Percentiles rank a stretch among this genome's conserved stretches.
Conservation (phyloP, 2,113 vertebrate genomes). For the Dicentrarchus labrax region DNA sequence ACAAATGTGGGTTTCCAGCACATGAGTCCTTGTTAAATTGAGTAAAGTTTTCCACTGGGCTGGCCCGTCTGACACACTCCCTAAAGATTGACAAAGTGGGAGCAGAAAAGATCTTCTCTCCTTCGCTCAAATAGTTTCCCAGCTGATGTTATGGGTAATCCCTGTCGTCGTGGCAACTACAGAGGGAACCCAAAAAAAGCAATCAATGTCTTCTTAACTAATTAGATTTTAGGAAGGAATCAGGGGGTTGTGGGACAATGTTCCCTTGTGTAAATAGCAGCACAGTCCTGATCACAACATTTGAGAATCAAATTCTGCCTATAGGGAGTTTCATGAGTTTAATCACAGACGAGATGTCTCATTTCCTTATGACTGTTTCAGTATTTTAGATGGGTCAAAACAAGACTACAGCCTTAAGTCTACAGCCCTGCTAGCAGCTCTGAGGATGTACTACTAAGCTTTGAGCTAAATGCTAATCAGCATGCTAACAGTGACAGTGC, state of each 20-base stretch:
- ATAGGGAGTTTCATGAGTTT: neutral
- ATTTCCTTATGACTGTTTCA: neutral
- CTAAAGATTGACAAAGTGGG: slow-evolving; percentile 44
- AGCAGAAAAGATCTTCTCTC: slow-evolving; percentile 43
- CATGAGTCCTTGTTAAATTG: slow-evolving; percentile 42
- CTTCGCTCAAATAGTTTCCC: slow-evolving; percentile 52
- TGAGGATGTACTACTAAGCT: neutral
- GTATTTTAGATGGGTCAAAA: neutral
- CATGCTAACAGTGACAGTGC: neutral
- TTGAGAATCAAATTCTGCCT: neutral
- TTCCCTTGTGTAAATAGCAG: neutral
- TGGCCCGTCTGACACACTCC: slow-evolving; percentile 63
- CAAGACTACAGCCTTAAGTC: neutral
- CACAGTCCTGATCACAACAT: neutral
- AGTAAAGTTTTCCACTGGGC: slow-evolving; percentile 80
- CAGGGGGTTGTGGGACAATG: neutral
- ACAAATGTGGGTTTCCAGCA: slow-evolving; percentile 24
- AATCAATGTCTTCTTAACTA: slow-evolving; percentile 12
- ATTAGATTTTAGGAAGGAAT: slow-evolving; percentile 41
- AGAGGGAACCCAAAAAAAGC: too few relatives aligned
- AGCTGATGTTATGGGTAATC: slow-evolving; percentile 55
- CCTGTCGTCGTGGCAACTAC: slow-evolving; percentile 55
- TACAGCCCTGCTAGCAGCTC: neutral
- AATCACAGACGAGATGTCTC: neutral
- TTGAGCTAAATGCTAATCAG: neutral